A percentile compares a stretch with the other conserved stretches of the same genome.
Evolutionary conservation across 2,797 vertebrate genomes (phyloP).

Genomic region (Melanogrammus aeglefinus): DNA sequence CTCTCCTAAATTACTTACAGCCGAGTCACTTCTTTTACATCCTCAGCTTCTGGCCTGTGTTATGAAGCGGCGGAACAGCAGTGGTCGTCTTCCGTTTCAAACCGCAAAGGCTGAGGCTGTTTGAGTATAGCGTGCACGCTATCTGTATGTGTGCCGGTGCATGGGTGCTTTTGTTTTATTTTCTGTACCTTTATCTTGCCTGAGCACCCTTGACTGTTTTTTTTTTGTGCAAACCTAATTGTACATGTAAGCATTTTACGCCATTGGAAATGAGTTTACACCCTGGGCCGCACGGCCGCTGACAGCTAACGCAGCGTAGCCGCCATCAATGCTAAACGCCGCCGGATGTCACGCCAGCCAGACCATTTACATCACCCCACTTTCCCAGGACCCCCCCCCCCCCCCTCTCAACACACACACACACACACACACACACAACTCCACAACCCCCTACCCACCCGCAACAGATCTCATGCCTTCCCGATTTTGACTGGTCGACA

Average conservation of each 20-base stretch:
- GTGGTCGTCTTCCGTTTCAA: too few species aligned
- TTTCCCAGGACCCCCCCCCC: conserved; percentile 22
- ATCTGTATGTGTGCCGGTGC: not conserved
- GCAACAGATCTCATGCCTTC: conserved; percentile 7
- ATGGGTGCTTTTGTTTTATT: conserved; percentile 28
- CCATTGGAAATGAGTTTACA: conserved; percentile 39
- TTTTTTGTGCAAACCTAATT: conserved; percentile 28
- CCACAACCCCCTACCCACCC: too few species aligned
- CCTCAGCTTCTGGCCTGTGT: not conserved
- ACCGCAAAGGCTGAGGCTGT: not conserved
- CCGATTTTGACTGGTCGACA: conserved; percentile 37
- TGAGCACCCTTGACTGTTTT: conserved; percentile 43
- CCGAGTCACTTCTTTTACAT: not conserved
- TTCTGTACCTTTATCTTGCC: conserved; percentile 33
- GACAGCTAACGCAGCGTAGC: conserved; percentile 48
- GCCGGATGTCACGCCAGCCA: conserved; percentile 33
- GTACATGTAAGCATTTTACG: conserved; percentile 41
- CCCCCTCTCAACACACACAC: too few species aligned
- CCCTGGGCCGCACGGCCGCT: conserved; percentile 47
- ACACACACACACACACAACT: too few species aligned
- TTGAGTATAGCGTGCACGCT: not conserved
- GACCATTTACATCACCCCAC: conserved; percentile 41
- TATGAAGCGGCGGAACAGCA: too few species aligned
- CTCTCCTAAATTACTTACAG: not conserved
- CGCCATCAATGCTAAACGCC: conserved; percentile 11